phyloP scores from a whole-genome alignment of 2,113 vertebrate genomes.

The Crotalus viridis region DNA sequence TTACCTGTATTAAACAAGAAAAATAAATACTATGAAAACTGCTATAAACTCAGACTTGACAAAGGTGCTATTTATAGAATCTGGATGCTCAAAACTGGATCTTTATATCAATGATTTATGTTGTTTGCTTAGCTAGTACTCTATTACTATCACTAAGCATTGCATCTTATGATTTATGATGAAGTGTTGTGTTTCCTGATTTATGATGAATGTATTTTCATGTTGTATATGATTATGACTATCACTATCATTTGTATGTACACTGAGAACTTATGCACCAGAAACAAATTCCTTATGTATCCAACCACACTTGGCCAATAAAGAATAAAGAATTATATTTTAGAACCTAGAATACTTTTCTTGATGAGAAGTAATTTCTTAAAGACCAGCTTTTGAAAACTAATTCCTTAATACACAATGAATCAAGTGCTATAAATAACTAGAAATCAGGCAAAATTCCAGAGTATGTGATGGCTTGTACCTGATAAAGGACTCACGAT shows the following conservation, averaged over 20 bases:
- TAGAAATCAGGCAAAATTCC: neutral
- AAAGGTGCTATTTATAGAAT: neutral
- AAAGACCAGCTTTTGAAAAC: neutral
- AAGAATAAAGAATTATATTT: neutral
- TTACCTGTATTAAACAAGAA: neutral
- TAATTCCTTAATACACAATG: neutral
- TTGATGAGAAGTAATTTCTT: neutral
- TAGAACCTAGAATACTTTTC: neutral
- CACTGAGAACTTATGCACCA: too few relatives aligned
- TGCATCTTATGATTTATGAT: too few relatives aligned
- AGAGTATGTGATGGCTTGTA: slow-evolving; percentile 43
- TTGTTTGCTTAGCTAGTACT: too few relatives aligned
- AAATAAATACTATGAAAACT: neutral
- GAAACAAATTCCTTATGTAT: too few relatives aligned
- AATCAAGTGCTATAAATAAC: neutral
- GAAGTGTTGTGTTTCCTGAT: too few relatives aligned
- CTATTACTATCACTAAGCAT: too few relatives aligned
- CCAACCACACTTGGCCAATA: too few relatives aligned
- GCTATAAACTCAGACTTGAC: neutral
- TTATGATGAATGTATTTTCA: too few relatives aligned
- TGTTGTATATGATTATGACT: too few relatives aligned
- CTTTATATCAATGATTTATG: neutral
- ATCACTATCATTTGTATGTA: too few relatives aligned
- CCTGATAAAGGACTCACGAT: slow-evolving; percentile 61
- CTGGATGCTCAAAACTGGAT: neutral